Base-by-base conservation (phyloP, 1,140 invertebrate genomes). In the Anagrus nilaparvatae region DNA sequence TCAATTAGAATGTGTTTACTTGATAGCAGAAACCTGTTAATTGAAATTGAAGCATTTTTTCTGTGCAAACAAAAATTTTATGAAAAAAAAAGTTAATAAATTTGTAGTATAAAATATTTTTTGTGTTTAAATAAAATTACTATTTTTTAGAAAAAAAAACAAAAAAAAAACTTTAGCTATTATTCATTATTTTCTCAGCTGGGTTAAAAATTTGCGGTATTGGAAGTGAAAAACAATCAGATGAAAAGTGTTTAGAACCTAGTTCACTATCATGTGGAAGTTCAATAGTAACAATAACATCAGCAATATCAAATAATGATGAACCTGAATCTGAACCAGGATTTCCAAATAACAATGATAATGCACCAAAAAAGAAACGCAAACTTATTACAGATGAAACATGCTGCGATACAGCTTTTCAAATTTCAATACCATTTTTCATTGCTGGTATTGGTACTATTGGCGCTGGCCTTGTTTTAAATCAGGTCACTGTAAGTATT, bases 371-470 rank as follows among this genome's bases (percentile, higher is more conserved):
- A 10, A 46, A 50, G 17, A 53, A 44, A 43, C 44, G 44, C 16
- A 52, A 47, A 25, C 43, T 56, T 39, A 47, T 45, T 33, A 76
- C 76, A 41, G 74, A 78, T 44, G 85, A 89, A 59, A 78, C 72
- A 69, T 86, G 82, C 77, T 79, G 76, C 54, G 75, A 73, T 6
- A 87, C 87, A 17, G 61, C 80, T 33, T 61, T 90, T 45, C 87
- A 97, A 69, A 85, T 97, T 0, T 79, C 85, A n/a, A 78, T 96
- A 43, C 93, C 93, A 2, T 97, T 94, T 66, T 79, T 94, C 55
- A 83, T 97, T 29, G 92, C 92, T 32, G 92, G 92, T 27, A 77
- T 92, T 51, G 93, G 93, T 5, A 97, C 91, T 49, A 95, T 97
- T 34, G 87, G 85, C 4, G 89, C 90, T 53, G 90, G 90, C 21